These are phyloP conservation scores for Valencia hispanica DNA, from an alignment of 2,797 vertebrate species.

Conservation along the genomic window DNA sequence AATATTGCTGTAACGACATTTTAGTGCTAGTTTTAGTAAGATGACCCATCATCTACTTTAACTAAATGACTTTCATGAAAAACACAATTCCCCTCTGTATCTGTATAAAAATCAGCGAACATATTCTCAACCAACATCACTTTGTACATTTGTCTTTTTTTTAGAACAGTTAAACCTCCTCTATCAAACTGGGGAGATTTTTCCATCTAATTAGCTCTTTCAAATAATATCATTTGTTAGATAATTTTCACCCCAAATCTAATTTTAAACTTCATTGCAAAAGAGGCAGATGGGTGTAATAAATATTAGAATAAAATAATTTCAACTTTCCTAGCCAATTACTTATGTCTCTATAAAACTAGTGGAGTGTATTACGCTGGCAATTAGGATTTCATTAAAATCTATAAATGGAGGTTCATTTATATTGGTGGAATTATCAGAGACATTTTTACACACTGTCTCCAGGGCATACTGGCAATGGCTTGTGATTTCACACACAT, in stretches of 20 bases:
- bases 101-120: slow-evolving; percentile 6
- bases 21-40: not conserved
- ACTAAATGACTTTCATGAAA: not conserved
- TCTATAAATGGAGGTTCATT: slow-evolving; percentile 85
- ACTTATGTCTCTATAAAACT: slow-evolving; percentile 79
- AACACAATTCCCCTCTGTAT: not conserved
- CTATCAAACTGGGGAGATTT: slow-evolving; percentile 60
- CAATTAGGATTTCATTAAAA: slow-evolving; percentile 85
- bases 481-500: slow-evolving; percentile 31
- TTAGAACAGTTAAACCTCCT: slow-evolving; percentile 55
- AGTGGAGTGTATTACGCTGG: slow-evolving; percentile 78
- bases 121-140: not conserved
- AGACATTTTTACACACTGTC: slow-evolving; percentile 63
- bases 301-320: slow-evolving; percentile 85
- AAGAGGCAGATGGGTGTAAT: slow-evolving; percentile 79
- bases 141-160: slow-evolving; percentile 25
- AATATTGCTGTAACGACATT: not conserved
- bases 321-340: slow-evolving; percentile 78
- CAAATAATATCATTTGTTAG: slow-evolving; percentile 76
- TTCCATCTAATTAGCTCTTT: slow-evolving; percentile 77
- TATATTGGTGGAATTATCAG: slow-evolving; percentile 77
- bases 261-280: slow-evolving; percentile 84
- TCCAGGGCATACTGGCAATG: slow-evolving; percentile 46
- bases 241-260: slow-evolving; percentile 76
- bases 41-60: not conserved